These are phyloP conservation scores for Trochalopteron elliotii DNA, from an alignment of 2,113 vertebrate species.

Conservation along the genomic window DNA sequence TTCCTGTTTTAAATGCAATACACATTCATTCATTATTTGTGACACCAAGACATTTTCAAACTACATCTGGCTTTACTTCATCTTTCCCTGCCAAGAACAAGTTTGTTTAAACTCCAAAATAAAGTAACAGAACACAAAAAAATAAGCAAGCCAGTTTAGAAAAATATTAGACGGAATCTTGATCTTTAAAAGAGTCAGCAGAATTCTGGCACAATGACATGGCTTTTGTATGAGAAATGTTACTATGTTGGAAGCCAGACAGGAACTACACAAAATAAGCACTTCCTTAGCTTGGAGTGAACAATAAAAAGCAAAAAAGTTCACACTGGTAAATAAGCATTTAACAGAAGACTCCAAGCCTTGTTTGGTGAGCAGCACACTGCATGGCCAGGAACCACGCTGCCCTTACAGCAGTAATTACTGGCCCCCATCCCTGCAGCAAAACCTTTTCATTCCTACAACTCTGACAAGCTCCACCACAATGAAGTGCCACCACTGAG, in stretches of 20 bases:
- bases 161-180: slow-evolving; percentile 33
- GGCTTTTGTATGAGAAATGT: slow-evolving; percentile 37
- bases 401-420: not conserved
- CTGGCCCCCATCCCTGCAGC: not conserved
- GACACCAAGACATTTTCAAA: not conserved
- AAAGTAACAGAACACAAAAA: slow-evolving; percentile 54
- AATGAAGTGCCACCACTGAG: not conserved
- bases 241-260: not conserved
- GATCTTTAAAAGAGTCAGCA: not conserved
- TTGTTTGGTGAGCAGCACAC: not conserved
- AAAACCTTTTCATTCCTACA: not conserved
- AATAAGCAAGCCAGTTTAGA: slow-evolving; percentile 45
- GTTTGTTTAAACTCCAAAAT: slow-evolving; percentile 53
- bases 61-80: not conserved
- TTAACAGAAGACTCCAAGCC: not conserved
- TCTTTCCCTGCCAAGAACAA: slow-evolving; percentile 48
- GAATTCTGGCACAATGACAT: not conserved
- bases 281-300: slow-evolving; percentile 18
- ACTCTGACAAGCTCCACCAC: not conserved
- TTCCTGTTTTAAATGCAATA: not conserved
- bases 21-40: slow-evolving; percentile 3
- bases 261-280: slow-evolving; percentile 30
- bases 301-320: not conserved
- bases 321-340: not conserved
- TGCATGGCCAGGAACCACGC: rapidly evolving